A percentile compares a stretch with the other conserved stretches of the same genome.
Conservation (phyloP, 2,113 vertebrate species). For the Rhea americana region DNA sequence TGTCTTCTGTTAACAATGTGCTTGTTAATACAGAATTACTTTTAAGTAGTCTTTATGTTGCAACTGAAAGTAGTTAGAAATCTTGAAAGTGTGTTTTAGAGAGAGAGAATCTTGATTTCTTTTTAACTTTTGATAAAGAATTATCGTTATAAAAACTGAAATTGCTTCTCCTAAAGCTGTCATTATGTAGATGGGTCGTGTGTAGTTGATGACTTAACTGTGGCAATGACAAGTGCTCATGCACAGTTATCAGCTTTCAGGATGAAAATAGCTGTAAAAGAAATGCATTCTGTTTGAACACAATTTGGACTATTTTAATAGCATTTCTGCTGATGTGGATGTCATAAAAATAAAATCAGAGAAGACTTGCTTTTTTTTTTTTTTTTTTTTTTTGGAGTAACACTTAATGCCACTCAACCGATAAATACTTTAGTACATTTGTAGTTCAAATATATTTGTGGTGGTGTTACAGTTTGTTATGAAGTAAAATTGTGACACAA, state of each 20-base stretch:
- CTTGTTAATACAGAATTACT: constrained; percentile 23
- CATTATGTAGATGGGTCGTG: not conserved
- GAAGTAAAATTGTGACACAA: not conserved
- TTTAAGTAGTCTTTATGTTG: not conserved
- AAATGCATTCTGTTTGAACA: not conserved
- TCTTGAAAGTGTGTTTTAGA: not conserved
- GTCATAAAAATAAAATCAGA: not conserved
- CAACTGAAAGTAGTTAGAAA: not conserved
- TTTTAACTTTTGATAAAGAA: not conserved
- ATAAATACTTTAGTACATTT: not conserved
- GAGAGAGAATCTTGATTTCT: not conserved
- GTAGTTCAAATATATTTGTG: not conserved
- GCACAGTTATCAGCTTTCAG: not conserved
- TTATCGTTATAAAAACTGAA: not conserved
- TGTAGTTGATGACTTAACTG: not conserved
- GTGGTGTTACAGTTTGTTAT: not conserved
- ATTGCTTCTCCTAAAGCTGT: not conserved
- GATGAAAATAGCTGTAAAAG: constrained; percentile 14
- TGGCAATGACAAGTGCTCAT: not conserved
- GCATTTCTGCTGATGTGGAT: not conserved
- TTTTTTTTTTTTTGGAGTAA: not conserved
- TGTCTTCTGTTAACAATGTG: constrained; percentile 13
- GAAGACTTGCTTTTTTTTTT: not conserved
- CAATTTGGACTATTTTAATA: constrained; percentile 13
- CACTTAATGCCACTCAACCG: not conserved